These are phyloP conservation scores for Pollenia angustigena DNA, from an alignment of 2,888 invertebrate species.

Conservation along the genomic window DNA sequence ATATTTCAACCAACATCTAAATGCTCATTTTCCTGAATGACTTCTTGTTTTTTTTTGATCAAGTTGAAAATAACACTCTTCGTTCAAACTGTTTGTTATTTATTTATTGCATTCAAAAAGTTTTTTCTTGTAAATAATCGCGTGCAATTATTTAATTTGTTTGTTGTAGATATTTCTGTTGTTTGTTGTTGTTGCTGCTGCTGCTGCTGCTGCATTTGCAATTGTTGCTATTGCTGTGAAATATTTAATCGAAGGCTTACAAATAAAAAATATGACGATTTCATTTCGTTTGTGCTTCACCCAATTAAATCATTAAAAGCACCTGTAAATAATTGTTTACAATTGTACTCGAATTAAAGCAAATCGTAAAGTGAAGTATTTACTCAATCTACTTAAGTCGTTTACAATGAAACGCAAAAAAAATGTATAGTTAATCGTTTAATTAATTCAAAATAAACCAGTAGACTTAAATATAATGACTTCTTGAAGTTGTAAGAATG, in stretches of 20 bases:
- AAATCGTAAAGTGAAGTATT: conserved; percentile 42
- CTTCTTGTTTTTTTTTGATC: neutral
- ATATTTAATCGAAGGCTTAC: conserved; percentile 64
- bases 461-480: conserved; percentile 13
- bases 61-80: conserved; percentile 27
- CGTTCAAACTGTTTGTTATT: conserved; percentile 19
- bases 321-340: conserved; percentile 43
- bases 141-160: conserved; percentile 74
- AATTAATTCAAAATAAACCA: conserved; percentile 28
- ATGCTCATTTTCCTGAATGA: neutral
- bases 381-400: conserved; percentile 24
- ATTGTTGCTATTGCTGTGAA: conserved; percentile 37
- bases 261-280: conserved; percentile 61
- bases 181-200: conserved; percentile 15
- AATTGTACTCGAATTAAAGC: conserved; percentile 26
- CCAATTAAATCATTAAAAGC: conserved; percentile 63
- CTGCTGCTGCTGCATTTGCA: conserved; percentile 14
- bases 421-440: conserved; percentile 37
- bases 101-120: conserved; percentile 34
- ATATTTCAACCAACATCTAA: neutral
- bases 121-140: conserved; percentile 67
- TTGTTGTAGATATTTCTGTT: neutral
- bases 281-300: conserved; percentile 56
- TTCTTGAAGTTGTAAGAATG: conserved; percentile 11
- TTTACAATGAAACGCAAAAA: neutral